Conservation (phyloP, 1,140 invertebrate species). For the Neodiprion virginianus region DNA sequence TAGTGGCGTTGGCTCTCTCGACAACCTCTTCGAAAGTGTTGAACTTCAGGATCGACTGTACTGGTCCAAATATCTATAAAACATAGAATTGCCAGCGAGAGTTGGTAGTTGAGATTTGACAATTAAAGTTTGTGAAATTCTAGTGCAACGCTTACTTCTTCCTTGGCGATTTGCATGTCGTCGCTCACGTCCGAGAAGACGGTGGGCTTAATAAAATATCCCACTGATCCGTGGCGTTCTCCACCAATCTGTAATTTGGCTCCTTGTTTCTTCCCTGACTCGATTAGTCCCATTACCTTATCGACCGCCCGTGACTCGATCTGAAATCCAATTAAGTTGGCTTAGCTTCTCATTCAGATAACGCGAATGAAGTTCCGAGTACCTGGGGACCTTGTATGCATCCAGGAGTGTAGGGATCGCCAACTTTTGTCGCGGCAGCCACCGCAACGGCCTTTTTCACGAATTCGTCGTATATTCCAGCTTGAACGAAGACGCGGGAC, state of each 20-base stretch:
- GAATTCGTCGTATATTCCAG: constrained; percentile 74
- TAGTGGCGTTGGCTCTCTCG: constrained; percentile 82
- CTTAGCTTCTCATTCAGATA: too few relatives aligned
- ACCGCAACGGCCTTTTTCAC: constrained; percentile 64
- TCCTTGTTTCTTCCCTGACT: constrained; percentile 75
- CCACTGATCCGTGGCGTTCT: constrained; percentile 66
- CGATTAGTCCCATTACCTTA: constrained; percentile 73
- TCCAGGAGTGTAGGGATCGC: constrained; percentile 68
- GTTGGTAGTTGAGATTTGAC: background rate
- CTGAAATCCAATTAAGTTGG: constrained; percentile 49
- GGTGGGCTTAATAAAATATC: constrained; percentile 82
- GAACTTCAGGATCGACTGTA: constrained; percentile 77
- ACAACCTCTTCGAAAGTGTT: constrained; percentile 87
- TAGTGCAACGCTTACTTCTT: constrained; percentile 65
- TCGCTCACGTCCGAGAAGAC: constrained; percentile 82
- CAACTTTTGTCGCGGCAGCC: constrained; percentile 65
- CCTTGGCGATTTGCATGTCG: constrained; percentile 80
- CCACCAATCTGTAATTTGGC: constrained; percentile 77
- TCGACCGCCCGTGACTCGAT: constrained; percentile 73
- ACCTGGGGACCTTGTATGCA: constrained; percentile 73
- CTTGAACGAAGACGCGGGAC: constrained; percentile 73
- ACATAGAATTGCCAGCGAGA: background rate
- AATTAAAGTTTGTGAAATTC: background rate
- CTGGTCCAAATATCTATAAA: constrained; percentile 75
- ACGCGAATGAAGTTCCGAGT: constrained; percentile 15